Conservation (phyloP, 2,888 invertebrate genomes). For the Plebejus argus region DNA sequence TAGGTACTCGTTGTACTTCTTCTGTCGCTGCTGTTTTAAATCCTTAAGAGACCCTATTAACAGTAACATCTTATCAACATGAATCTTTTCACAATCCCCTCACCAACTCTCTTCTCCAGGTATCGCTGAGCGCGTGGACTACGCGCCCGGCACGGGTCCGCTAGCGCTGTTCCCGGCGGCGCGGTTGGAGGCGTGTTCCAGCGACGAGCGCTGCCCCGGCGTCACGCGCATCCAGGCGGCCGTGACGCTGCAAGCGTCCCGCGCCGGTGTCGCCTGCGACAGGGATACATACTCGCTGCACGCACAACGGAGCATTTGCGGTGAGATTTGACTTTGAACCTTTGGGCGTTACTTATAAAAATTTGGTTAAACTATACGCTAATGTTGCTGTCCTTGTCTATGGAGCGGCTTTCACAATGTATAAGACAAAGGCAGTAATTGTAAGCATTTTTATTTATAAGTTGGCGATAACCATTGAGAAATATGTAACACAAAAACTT, state of each 20-base stretch:
- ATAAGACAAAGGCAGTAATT: neutral
- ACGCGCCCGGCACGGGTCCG: slow-evolving; percentile 90
- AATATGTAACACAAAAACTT: too few relatives aligned
- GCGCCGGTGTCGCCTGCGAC: slow-evolving; percentile 97
- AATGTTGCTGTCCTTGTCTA: neutral
- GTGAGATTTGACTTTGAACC: slow-evolving; percentile 57
- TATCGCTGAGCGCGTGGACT: slow-evolving; percentile 91
- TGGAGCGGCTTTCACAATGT: neutral
- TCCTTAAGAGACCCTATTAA: too few relatives aligned
- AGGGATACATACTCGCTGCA: slow-evolving; percentile 94
- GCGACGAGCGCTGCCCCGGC: slow-evolving; percentile 90
- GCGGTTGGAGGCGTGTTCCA: slow-evolving; percentile 95
- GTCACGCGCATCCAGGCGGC: slow-evolving; percentile 83
- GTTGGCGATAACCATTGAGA: too few relatives aligned
- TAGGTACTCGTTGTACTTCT: too few relatives aligned
- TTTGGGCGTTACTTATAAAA: too few relatives aligned
- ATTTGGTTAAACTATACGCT: too few relatives aligned
- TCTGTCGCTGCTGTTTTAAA: too few relatives aligned
- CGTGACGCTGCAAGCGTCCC: slow-evolving; percentile 88
- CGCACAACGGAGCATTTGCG: slow-evolving; percentile 92
- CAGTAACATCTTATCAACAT: too few relatives aligned
- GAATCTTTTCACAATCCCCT: too few relatives aligned
- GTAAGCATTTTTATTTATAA: neutral
- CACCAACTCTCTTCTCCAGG: slow-evolving; percentile 64
- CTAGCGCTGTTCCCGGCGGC: slow-evolving; percentile 91